These are phyloP conservation scores for Ceyx cyanopectus DNA, from an alignment of 2,113 vertebrate species.

Conservation along the genomic window DNA sequence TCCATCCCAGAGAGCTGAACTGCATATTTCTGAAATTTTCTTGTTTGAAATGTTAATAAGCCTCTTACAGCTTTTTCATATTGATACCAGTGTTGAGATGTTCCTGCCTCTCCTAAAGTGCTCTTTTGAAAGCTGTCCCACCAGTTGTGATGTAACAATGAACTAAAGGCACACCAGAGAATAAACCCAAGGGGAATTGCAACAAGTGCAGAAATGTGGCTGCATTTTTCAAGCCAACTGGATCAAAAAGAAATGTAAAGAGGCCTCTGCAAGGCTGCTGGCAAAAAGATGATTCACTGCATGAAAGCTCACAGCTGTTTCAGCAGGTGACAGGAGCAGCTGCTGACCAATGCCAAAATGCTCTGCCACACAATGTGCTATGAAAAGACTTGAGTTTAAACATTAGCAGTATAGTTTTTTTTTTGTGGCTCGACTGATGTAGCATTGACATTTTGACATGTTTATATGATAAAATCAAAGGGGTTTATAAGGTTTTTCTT, in stretches of 20 bases:
- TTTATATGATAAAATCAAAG: neutral
- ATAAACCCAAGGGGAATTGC: neutral
- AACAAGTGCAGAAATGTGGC: neutral
- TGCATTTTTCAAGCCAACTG: neutral
- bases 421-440: neutral
- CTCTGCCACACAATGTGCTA: accelerated
- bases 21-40: neutral
- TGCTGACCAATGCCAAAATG: neutral
- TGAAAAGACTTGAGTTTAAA: neutral
- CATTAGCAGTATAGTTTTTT: neutral
- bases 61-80: neutral
- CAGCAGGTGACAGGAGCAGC: neutral
- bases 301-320: neutral
- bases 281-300: neutral
- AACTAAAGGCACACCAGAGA: neutral
- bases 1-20: neutral
- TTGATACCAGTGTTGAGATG: neutral
- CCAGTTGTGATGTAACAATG: neutral
- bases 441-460: neutral
- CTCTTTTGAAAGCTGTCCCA: neutral
- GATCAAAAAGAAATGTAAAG: neutral
- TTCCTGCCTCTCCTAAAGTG: neutral
- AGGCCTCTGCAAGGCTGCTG: neutral
- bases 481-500: neutral
- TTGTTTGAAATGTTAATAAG: neutral